Evolutionary conservation across 2,113 vertebrate species (phyloP).

Genomic region (Machaerirhynchus nigripectus): DNA sequence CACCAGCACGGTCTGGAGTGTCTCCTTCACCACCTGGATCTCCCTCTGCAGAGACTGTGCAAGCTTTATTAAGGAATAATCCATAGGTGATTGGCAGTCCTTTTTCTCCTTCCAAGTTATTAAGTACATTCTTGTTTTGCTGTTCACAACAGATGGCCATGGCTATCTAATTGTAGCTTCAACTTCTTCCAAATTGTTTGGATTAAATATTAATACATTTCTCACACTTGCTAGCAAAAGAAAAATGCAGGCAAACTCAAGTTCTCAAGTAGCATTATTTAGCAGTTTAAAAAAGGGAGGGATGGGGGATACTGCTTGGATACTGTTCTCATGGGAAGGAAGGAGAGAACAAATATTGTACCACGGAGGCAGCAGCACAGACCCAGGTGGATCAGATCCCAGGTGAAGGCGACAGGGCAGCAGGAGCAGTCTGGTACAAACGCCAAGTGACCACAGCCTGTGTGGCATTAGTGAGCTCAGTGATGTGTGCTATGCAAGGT

Average conservation of each 20-base stretch:
- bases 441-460: not conserved
- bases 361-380: not conserved
- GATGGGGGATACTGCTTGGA: not conserved
- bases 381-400: not conserved
- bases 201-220: conserved; percentile 85
- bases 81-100: conserved; percentile 70
- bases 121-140: conserved; percentile 63
- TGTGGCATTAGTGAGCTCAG: not conserved
- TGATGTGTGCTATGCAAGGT: rapidly evolving
- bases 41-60: conserved; percentile 84
- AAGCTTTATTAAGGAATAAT: conserved; percentile 78
- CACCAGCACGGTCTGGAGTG: conserved; percentile 73
- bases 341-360: not conserved
- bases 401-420: not conserved
- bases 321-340: not conserved
- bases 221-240: conserved; percentile 54
- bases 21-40: conserved; percentile 83
- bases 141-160: conserved; percentile 76
- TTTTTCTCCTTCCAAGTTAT: conserved; percentile 47
- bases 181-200: conserved; percentile 78
- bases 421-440: not conserved
- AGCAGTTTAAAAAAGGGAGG: not conserved
- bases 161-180: conserved; percentile 75
- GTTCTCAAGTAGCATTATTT: conserved; percentile 35
- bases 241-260: not conserved